These are phyloP conservation scores for Notospermus geniculatus DNA, from an alignment of 1,140 invertebrate species.

Conservation along the genomic window DNA sequence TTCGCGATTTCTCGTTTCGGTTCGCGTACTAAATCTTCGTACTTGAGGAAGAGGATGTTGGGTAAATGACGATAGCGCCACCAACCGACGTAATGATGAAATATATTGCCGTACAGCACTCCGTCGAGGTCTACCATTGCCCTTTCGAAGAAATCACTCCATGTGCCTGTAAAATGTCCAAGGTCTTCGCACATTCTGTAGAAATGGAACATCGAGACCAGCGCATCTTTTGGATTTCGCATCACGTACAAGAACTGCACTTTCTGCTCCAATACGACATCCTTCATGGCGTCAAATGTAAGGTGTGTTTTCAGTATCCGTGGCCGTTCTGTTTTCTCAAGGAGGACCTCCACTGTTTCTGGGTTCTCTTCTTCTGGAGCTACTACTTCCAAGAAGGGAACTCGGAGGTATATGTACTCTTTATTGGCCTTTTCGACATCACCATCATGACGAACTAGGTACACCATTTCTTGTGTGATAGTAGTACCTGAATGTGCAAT, in stretches of 20 bases:
- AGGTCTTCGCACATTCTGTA: not conserved
- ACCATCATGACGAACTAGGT: not conserved
- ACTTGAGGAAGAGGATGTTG: not conserved
- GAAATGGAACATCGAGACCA: conserved; percentile 31
- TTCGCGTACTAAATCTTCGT: conserved; percentile 1
- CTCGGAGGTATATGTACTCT: not conserved
- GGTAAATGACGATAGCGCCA: not conserved
- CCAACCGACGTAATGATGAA: not conserved
- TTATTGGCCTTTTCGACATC: not conserved
- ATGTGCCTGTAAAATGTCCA: not conserved
- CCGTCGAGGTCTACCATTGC: not conserved
- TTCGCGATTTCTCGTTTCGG: not conserved
- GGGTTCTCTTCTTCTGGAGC: too few relatives aligned
- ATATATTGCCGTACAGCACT: not conserved
- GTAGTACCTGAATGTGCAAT: too few relatives aligned
- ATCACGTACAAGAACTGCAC: conserved; percentile 26
- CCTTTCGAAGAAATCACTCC: conserved; percentile 17
- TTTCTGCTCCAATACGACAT: conserved; percentile 20
- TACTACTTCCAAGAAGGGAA: not conserved
- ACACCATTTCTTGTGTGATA: conserved; percentile 3
- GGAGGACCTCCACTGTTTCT: conserved; percentile 13
- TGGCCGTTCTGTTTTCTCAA: conserved; percentile 21
- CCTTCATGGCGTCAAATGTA: conserved; percentile 17
- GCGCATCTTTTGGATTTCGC: conserved; percentile 35
- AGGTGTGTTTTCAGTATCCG: conserved; percentile 32